Percentiles rank a stretch among this genome's conserved stretches.
These are phyloP conservation scores for Venturia canescens DNA, from an alignment of 1,140 invertebrate species.

Conservation along the genomic window DNA sequence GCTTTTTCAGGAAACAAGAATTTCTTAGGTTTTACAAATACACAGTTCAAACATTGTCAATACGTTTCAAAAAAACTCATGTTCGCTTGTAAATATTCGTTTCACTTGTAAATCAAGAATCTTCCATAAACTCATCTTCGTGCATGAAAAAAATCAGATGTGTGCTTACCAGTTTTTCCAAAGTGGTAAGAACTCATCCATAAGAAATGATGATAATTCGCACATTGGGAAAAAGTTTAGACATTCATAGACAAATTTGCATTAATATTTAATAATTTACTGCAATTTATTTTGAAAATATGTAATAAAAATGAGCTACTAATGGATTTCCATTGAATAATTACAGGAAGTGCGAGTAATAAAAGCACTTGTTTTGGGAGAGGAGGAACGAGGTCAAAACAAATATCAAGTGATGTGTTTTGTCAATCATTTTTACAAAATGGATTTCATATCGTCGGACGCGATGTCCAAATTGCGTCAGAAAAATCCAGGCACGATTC, in stretches of 20 bases:
- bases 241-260: constrained; percentile 35
- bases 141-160: no score
- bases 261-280: constrained; percentile 12
- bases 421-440: constrained; percentile 91
- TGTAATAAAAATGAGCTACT: background rate
- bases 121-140: no score
- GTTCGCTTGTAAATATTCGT: no score
- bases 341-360: constrained; percentile 94
- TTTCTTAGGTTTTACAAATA: no score
- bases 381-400: constrained; percentile 93
- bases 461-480: constrained; percentile 98
- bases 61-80: no score
- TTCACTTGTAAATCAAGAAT: no score
- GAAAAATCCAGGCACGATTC: constrained; percentile 82
- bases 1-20: background rate
- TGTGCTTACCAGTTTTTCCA: no score
- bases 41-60: no score
- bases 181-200: no score
- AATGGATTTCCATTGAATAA: background rate
- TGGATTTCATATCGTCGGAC: constrained; percentile 96
- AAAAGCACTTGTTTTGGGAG: constrained; percentile 94
- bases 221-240: background rate
- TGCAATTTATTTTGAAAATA: no score
- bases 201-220: no score
- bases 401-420: constrained; percentile 96